These are phyloP conservation scores for Zaprionus nigranus DNA, from an alignment of 1,140 invertebrate genomes.

Conservation along the genomic window DNA sequence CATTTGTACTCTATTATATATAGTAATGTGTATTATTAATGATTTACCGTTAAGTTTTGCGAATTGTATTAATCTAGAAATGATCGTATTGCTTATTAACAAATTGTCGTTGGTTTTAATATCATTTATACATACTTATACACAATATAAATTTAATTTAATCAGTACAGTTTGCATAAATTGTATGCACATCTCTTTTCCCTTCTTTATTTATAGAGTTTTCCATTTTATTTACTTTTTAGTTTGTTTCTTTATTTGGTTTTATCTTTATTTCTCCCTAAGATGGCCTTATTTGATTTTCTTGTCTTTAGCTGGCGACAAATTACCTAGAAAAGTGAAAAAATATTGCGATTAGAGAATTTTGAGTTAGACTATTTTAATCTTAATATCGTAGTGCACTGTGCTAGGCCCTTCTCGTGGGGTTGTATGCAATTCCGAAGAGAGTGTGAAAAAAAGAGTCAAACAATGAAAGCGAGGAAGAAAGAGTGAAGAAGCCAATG, in stretches of 20 bases:
- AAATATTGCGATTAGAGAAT: slow-evolving; percentile 42
- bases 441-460: slow-evolving; percentile 35
- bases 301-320: slow-evolving; percentile 68
- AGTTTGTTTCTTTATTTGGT: slow-evolving; percentile 33
- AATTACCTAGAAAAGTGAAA: slow-evolving; percentile 73
- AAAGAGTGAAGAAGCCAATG: slow-evolving; percentile 51
- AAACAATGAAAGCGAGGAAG: slow-evolving; percentile 38
- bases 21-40: slow-evolving; percentile 44
- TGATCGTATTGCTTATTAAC: slow-evolving; percentile 64
- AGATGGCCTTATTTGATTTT: slow-evolving; percentile 70
- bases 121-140: slow-evolving; percentile 65
- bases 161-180: slow-evolving; percentile 77
- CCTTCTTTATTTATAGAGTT: slow-evolving; percentile 18
- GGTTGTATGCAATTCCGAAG: slow-evolving; percentile 56
- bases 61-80: slow-evolving; percentile 61
- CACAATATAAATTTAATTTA: slow-evolving; percentile 77
- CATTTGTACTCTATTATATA: slow-evolving; percentile 1
- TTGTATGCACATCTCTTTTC: slow-evolving; percentile 64
- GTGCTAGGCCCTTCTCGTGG: slow-evolving; percentile 64
- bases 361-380: slow-evolving; percentile 81
- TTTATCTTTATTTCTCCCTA: slow-evolving; percentile 47
- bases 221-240: slow-evolving; percentile 2
- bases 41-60: slow-evolving; percentile 41
- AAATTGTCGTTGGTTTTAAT: slow-evolving; percentile 62
- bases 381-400: slow-evolving; percentile 82